Evolutionary conservation across 2,888 invertebrate genomes (phyloP).

Genomic region (Cotesia congregata): DNA sequence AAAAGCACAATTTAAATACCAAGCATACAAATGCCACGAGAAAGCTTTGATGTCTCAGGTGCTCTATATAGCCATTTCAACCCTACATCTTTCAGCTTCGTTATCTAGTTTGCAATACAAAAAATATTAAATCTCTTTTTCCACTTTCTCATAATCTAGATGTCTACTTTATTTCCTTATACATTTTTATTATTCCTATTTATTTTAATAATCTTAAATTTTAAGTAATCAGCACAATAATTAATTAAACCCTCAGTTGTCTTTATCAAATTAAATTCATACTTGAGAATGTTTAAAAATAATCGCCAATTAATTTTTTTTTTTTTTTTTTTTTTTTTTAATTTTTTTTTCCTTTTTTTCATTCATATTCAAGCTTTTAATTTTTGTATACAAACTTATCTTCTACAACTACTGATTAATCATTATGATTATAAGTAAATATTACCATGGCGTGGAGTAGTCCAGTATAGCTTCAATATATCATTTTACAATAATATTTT

Average conservation of each 20-base stretch:
- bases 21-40: slow-evolving; percentile 19
- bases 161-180: slow-evolving; percentile 23
- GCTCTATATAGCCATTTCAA: slow-evolving; percentile 44
- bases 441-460: slow-evolving; percentile 67
- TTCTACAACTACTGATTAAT: slow-evolving; percentile 50
- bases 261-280: slow-evolving; percentile 2
- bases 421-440: slow-evolving; percentile 54
- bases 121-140: slow-evolving; percentile 36
- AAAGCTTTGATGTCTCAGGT: slow-evolving; percentile 24
- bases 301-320: neutral
- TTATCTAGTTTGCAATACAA: slow-evolving; percentile 36
- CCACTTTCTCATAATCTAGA: slow-evolving; percentile 5
- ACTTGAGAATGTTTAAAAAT: neutral
- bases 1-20: slow-evolving; percentile 24
- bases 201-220: neutral
- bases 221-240: slow-evolving; percentile 1
- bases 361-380: slow-evolving; percentile 41
- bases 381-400: slow-evolving; percentile 69
- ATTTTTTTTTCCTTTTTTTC: slow-evolving; percentile 29
- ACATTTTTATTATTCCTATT: neutral
- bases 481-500: slow-evolving; percentile 1
- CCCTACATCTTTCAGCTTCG: slow-evolving; percentile 39
- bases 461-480: slow-evolving; percentile 61
- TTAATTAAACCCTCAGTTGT: neutral
- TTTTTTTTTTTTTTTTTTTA: slow-evolving; percentile 26